Conservation (phyloP, 30 jellyfish, hydroid and myxozoan genomes). For the Nemopilema nomurai region DNA sequence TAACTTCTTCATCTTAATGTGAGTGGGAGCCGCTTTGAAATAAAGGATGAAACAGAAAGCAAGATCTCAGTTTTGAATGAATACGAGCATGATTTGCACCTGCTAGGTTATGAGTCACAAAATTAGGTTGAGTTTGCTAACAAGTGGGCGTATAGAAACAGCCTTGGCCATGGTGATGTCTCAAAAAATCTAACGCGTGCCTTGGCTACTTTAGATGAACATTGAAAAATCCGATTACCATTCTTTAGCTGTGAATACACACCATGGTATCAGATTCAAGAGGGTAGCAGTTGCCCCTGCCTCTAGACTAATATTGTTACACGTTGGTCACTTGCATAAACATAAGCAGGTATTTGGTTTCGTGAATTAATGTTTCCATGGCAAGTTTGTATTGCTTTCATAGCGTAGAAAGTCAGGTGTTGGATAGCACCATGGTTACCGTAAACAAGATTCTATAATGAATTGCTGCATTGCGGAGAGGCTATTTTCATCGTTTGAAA, state of each 20-base stretch:
- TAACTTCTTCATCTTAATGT: no score
- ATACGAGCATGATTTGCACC: not conserved
- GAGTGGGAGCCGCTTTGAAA: no score
- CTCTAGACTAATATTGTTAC: not conserved
- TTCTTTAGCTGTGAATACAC: no score
- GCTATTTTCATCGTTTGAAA: not conserved
- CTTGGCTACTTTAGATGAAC: no score
- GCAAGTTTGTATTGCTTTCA: not conserved
- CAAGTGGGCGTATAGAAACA: not conserved
- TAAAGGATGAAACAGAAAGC: not conserved
- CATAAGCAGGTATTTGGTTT: not conserved
- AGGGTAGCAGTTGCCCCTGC: not conserved
- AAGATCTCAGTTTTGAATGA: not conserved
- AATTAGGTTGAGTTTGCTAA: not conserved
- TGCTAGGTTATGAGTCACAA: not conserved
- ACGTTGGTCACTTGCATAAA: not conserved
- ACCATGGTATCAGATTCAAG: not conserved
- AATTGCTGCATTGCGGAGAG: no score
- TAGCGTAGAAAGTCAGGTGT: not conserved
- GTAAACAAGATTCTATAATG: no score
- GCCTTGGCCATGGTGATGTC: not conserved
- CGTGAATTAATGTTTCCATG: not conserved
- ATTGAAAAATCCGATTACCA: no score
- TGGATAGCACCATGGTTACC: not conserved
- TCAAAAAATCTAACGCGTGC: not conserved